Conservation (phyloP, 35 echinoderm and acorn worm species). For the Amphiura filiformis region DNA sequence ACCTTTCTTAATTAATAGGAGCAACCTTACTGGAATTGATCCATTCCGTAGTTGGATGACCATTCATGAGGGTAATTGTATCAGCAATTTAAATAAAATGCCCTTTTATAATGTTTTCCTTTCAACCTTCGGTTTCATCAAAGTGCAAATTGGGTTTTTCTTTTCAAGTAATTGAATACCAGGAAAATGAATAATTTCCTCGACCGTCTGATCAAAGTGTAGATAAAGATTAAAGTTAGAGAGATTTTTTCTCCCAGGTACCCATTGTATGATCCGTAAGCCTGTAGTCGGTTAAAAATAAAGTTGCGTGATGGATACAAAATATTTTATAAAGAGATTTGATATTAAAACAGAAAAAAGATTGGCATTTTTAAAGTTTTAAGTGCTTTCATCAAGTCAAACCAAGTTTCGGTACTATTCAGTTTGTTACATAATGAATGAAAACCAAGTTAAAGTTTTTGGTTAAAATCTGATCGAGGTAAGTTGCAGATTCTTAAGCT, state of each 20-base stretch:
- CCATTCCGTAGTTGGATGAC: background rate
- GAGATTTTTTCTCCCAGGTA: background rate
- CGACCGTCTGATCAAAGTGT: background rate
- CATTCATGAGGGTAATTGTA: background rate
- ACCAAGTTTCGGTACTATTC: too few species aligned
- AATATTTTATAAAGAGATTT: too few species aligned
- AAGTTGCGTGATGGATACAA: too few species aligned
- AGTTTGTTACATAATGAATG: too few species aligned
- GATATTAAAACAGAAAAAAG: too few species aligned
- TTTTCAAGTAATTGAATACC: background rate
- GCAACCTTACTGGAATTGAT: background rate
- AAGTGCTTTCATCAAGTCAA: too few species aligned
- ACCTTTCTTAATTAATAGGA: slow-evolving; percentile 12
- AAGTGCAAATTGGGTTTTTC: background rate
- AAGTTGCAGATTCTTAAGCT: too few species aligned
- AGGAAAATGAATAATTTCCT: background rate
- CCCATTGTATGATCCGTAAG: too few species aligned
- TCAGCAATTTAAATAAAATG: slow-evolving; percentile 8
- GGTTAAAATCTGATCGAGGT: too few species aligned
- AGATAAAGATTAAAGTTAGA: background rate
- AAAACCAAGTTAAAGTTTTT: too few species aligned
- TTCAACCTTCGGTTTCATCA: background rate
- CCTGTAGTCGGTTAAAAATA: too few species aligned
- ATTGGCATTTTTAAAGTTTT: too few species aligned
- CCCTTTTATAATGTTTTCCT: background rate